These are phyloP conservation scores for Pithys albifrons DNA, from an alignment of 2,113 vertebrate genomes.

Conservation along the genomic window DNA sequence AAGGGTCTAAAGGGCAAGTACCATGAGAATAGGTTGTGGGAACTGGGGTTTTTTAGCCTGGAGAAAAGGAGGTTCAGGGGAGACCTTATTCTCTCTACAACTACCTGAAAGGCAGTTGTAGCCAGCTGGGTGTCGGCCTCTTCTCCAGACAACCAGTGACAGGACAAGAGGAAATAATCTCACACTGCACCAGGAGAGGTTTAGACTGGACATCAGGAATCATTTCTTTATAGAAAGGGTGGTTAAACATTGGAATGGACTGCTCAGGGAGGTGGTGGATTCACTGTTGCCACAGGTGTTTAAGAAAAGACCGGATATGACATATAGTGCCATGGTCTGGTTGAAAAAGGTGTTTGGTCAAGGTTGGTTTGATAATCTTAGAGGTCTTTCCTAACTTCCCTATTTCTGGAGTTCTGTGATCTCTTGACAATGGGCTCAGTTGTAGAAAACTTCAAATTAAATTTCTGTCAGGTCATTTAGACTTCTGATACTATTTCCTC, in stretches of 20 bases:
- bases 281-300: background rate
- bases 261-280: background rate
- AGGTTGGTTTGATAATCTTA: background rate
- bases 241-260: background rate
- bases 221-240: background rate
- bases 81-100: too few species aligned
- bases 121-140: accelerated
- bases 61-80: background rate
- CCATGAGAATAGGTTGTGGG: background rate
- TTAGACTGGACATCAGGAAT: background rate
- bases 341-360: background rate
- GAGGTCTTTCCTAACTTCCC: background rate
- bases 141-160: background rate
- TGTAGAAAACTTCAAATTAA: background rate
- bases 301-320: background rate
- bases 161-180: background rate
- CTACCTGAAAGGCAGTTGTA: accelerated
- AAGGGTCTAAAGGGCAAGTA: background rate
- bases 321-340: background rate
- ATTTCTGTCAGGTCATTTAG: background rate
- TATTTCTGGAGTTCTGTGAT: background rate
- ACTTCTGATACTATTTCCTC: background rate
- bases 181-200: accelerated
- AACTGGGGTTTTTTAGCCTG: background rate
- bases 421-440: background rate